phyloP scores from a whole-genome alignment of 1,140 invertebrate species.

The Sarcophaga bullata region DNA sequence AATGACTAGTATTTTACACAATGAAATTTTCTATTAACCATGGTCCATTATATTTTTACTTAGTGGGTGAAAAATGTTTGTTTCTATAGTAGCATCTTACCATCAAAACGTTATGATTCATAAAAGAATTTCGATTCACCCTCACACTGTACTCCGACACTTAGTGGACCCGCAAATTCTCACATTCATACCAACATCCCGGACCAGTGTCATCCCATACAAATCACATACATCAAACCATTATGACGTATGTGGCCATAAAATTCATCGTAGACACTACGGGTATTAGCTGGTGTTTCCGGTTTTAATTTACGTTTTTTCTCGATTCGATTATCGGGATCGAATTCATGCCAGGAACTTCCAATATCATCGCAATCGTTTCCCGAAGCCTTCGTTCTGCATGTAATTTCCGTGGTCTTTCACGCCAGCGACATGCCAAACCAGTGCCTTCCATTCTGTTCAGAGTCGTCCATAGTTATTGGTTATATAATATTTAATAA shows the following conservation, averaged over 20 bases:
- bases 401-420: conserved; percentile 44
- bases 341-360: conserved; percentile 54
- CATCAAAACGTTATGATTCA: conserved; percentile 57
- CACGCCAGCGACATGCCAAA: conserved; percentile 44
- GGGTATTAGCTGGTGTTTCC: conserved; percentile 43
- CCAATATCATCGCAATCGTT: conserved; percentile 39
- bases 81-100: conserved; percentile 55
- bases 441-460: conserved; percentile 34
- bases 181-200: conserved; percentile 58
- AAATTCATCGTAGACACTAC: conserved; percentile 57
- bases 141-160: conserved; percentile 59
- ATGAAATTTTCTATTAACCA: background rate
- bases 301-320: conserved; percentile 50
- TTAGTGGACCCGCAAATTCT: conserved; percentile 53
- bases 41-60: background rate
- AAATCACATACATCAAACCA: conserved; percentile 53
- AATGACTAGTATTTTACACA: background rate
- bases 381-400: conserved; percentile 39
- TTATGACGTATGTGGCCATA: conserved; percentile 54
- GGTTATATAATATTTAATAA: background rate
- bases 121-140: conserved; percentile 58
- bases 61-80: conserved; percentile 45
- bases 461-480: conserved; percentile 43
- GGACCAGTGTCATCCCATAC: conserved; percentile 56
- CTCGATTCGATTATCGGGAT: conserved; percentile 54